Percentiles rank a stretch among this genome's conserved stretches.
These are phyloP conservation scores for Trachymyrmex cornetzi DNA, from an alignment of 1,140 invertebrate species.

Conservation along the genomic window DNA sequence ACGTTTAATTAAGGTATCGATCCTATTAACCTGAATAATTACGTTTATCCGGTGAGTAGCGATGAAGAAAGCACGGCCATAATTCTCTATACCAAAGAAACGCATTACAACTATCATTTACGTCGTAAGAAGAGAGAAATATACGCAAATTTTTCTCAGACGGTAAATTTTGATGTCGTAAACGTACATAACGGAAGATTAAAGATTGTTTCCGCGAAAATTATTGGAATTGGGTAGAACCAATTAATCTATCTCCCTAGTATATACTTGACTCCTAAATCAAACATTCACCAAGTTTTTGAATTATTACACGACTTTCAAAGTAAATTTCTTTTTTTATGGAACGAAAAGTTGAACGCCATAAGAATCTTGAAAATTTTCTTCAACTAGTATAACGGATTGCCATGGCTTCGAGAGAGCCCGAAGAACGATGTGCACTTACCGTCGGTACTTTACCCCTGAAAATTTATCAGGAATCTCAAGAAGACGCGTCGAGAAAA, in stretches of 20 bases:
- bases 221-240: background rate
- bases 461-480: conserved; percentile 41
- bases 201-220: background rate
- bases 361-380: conserved; percentile 12
- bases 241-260: background rate
- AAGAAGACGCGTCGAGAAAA: conserved; percentile 2
- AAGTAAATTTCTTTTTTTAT: conserved; percentile 24
- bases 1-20: conserved; percentile 34
- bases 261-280: background rate
- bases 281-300: background rate
- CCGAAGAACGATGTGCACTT: conserved; percentile 36
- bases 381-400: conserved; percentile 25
- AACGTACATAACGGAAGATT: background rate
- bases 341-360: background rate
- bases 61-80: background rate
- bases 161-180: background rate
- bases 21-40: background rate
- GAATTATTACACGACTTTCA: background rate
- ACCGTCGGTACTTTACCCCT: conserved; percentile 11
- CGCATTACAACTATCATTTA: background rate
- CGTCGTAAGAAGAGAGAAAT: background rate
- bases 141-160: background rate
- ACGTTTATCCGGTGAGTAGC: background rate
- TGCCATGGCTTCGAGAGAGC: background rate
- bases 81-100: conserved; percentile 12